These are phyloP conservation scores for Cyanoramphus novaezelandiae DNA, from an alignment of 2,113 vertebrate genomes.

Conservation along the genomic window DNA sequence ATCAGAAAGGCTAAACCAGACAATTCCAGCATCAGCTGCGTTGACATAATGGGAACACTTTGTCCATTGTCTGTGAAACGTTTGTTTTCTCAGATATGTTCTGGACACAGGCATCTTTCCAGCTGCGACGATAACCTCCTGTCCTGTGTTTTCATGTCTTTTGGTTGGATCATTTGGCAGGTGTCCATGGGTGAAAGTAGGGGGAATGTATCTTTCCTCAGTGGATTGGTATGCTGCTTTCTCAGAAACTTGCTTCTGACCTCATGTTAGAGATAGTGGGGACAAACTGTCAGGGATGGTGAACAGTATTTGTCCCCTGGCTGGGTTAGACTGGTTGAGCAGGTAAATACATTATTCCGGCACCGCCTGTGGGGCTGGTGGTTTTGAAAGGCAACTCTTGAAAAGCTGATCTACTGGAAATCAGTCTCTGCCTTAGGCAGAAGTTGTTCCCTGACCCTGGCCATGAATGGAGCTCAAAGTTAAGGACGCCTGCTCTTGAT, in stretches of 20 bases:
- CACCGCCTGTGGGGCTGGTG: neutral
- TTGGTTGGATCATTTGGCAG: neutral
- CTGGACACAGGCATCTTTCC: constrained; percentile 22
- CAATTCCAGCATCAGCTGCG: neutral
- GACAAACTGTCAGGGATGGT: neutral
- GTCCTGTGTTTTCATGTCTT: neutral
- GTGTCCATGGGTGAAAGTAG: neutral
- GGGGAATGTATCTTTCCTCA: neutral
- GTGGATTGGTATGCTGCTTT: neutral
- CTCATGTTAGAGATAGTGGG: neutral
- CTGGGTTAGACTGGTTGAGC: neutral
- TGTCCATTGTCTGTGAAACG: neutral
- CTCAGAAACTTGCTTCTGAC: neutral
- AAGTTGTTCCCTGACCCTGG: constrained; percentile 2
- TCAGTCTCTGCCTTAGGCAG: neutral
- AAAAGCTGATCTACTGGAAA: neutral
- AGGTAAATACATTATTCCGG: neutral
- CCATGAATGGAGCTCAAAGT: neutral
- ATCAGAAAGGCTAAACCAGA: neutral
- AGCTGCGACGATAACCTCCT: neutral
- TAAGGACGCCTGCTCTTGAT: neutral
- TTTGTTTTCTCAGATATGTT: constrained; percentile 37
- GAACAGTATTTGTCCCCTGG: neutral
- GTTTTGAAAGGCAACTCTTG: neutral
- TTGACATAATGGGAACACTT: constrained; percentile 42